These are phyloP conservation scores for Cryptotermes secundus DNA, from an alignment of 1,140 invertebrate species.

Conservation along the genomic window DNA sequence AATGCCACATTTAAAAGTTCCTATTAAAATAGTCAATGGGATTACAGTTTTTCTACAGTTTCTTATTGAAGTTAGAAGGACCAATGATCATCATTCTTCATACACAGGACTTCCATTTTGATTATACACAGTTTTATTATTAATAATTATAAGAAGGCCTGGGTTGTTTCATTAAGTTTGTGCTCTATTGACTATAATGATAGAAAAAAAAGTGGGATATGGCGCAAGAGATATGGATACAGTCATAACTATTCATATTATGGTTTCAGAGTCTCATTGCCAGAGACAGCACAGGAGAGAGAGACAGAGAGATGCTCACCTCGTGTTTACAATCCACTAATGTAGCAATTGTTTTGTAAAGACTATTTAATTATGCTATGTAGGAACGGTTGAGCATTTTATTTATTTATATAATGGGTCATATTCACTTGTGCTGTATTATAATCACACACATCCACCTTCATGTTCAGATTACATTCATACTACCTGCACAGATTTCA, in stretches of 20 bases:
- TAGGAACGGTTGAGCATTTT: background rate
- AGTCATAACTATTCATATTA: background rate
- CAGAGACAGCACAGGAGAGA: too few species aligned
- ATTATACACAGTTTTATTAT: slow-evolving; percentile 10
- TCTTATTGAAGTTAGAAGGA: background rate
- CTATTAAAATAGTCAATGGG: slow-evolving; percentile 20
- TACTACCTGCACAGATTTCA: background rate
- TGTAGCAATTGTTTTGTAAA: background rate
- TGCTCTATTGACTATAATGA: background rate
- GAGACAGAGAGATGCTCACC: background rate
- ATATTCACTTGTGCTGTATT: background rate
- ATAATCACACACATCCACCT: background rate
- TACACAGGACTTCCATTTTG: background rate
- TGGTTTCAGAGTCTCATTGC: background rate
- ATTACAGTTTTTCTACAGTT: background rate
- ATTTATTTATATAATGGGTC: background rate
- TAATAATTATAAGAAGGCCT: slow-evolving; percentile 12
- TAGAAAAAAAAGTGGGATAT: slow-evolving; percentile 2
- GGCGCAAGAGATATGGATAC: slow-evolving; percentile 1
- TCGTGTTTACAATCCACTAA: background rate
- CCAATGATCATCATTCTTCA: background rate
- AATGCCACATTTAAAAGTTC: background rate
- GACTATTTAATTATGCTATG: background rate
- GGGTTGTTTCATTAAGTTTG: background rate
- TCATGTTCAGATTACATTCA: background rate